Percentiles rank a stretch among this genome's conserved stretches.
Evolutionary conservation across 2,113 vertebrate genomes (phyloP).

Genomic region (Zapornia atra): DNA sequence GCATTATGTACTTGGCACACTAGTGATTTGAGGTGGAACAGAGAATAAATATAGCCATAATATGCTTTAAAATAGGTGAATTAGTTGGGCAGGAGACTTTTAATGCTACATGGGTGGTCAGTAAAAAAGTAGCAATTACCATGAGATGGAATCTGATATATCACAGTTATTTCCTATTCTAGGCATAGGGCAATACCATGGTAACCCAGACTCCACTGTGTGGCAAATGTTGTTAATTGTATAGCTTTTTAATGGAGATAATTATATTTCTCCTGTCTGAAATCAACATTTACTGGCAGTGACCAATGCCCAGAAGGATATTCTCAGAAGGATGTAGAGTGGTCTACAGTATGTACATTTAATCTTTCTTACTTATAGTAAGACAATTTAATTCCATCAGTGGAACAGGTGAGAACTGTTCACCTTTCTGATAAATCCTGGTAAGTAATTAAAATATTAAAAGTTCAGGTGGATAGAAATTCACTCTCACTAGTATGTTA

Average conservation of each 20-base stretch:
- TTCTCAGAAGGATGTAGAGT: not conserved
- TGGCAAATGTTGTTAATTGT: constrained; percentile 45
- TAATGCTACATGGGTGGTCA: constrained; percentile 39
- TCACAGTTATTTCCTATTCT: constrained; percentile 36
- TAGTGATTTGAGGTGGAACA: constrained; percentile 23
- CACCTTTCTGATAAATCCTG: not conserved
- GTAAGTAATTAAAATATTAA: not conserved
- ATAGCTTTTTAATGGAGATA: constrained; percentile 23
- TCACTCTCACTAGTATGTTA: not conserved
- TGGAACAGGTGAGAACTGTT: not conserved
- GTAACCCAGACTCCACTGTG: constrained; percentile 23
- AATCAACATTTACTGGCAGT: constrained; percentile 35
- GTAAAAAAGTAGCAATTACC: constrained; percentile 60
- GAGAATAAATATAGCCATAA: constrained; percentile 56
- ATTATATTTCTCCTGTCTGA: constrained; percentile 22
- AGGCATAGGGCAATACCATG: constrained; percentile 42
- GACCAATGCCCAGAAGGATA: constrained; percentile 18
- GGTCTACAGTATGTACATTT: not conserved
- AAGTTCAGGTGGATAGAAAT: not conserved
- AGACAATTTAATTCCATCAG: not conserved
- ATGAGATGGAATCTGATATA: constrained; percentile 35
- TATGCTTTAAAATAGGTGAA: constrained; percentile 57
- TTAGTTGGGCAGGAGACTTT: constrained; percentile 59
- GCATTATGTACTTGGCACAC: constrained; percentile 37
- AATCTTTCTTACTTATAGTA: not conserved